Evolutionary conservation across 2,888 invertebrate genomes (phyloP).

Genomic region (Lasioglossum morio): DNA sequence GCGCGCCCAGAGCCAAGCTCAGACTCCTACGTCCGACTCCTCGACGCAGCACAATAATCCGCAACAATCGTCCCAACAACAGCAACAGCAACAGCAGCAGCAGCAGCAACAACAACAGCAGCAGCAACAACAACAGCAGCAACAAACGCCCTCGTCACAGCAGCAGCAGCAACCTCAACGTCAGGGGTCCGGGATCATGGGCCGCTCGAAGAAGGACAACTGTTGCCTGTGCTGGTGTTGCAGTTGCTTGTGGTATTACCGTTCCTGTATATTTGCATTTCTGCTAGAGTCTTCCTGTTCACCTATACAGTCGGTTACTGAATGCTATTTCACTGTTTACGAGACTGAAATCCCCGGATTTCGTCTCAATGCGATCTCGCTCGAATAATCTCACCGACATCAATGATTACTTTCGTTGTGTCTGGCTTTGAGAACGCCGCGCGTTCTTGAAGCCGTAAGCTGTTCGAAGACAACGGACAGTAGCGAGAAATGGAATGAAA

Average conservation of each 20-base stretch:
- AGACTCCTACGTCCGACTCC: constrained; percentile 72
- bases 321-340: too few relatives aligned
- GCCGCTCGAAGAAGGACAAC: constrained; percentile 86
- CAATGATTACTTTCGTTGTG: neutral
- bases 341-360: neutral
- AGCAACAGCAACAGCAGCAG: constrained; percentile 74
- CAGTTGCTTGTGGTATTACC: constrained; percentile 86
- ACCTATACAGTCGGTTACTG: neutral
- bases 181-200: constrained; percentile 85
- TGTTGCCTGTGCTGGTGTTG: constrained; percentile 88
- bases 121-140: constrained; percentile 73
- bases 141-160: constrained; percentile 41
- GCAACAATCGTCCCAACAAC: constrained; percentile 73
- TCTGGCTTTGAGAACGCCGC: neutral
- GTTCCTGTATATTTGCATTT: constrained; percentile 67
- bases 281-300: neutral
- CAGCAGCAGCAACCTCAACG: constrained; percentile 49
- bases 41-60: constrained; percentile 75
- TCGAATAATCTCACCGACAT: neutral
- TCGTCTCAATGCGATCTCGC: neutral
- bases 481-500: constrained; percentile 25
- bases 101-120: constrained; percentile 73
- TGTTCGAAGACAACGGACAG: constrained; percentile 23
- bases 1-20: constrained; percentile 80
- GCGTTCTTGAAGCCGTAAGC: constrained; percentile 14